Percentiles rank a stretch among this genome's conserved stretches.
These are phyloP conservation scores for Champsocephalus esox DNA, from an alignment of 2,797 vertebrate species.

Conservation along the genomic window DNA sequence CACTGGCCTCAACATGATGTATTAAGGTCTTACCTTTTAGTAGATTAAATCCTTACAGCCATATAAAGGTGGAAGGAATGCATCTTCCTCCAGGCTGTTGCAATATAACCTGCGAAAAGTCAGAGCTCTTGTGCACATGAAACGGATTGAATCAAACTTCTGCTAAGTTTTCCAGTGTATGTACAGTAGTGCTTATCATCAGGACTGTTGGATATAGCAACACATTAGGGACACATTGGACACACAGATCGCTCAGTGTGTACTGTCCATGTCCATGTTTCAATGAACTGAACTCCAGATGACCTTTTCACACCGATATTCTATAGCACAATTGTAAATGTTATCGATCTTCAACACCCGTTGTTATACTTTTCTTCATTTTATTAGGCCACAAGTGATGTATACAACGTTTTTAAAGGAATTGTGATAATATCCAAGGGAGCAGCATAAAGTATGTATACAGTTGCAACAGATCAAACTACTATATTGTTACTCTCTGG, in stretches of 20 bases:
- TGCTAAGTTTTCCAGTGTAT: background rate
- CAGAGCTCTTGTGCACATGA: conserved; percentile 3
- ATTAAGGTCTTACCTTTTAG: conserved; percentile 22
- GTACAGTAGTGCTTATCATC: conserved; percentile 1
- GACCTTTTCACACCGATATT: background rate
- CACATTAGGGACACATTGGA: background rate
- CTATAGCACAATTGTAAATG: background rate
- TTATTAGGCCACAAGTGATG: background rate
- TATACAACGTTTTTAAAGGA: background rate
- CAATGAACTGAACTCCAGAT: conserved; percentile 1
- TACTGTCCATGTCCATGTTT: background rate
- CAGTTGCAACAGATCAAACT: background rate
- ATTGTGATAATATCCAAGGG: background rate
- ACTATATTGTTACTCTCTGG: background rate
- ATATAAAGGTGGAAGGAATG: conserved; percentile 15
- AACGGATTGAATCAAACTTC: background rate
- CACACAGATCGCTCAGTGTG: background rate
- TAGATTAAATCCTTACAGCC: conserved; percentile 32
- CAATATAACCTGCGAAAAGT: conserved; percentile 9
- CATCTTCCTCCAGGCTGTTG: conserved; percentile 10
- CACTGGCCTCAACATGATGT: conserved; percentile 8
- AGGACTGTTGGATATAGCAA: background rate
- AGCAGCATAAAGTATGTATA: background rate
- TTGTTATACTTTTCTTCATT: background rate
- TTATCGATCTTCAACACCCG: background rate